phyloP scores from a whole-genome alignment of 2,888 invertebrate genomes.

The Agrochola lychnidis region DNA sequence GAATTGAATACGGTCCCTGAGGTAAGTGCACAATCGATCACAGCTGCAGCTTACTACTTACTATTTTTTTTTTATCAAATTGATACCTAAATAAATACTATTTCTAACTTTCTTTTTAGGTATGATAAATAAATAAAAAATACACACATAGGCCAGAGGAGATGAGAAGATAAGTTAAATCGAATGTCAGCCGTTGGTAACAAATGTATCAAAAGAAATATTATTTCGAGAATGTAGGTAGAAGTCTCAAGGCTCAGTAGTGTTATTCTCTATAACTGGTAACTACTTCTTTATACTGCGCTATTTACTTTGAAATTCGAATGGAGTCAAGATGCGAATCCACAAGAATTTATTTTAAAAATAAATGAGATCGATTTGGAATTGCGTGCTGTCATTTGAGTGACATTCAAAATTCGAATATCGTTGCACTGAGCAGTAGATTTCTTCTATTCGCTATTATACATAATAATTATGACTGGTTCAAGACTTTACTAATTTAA shows the following conservation, averaged over 20 bases:
- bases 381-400: not conserved
- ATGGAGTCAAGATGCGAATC: not conserved
- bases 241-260: not conserved
- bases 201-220: constrained; percentile 37
- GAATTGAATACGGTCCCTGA: constrained; percentile 57
- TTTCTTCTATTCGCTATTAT: not conserved
- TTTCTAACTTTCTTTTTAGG: not conserved
- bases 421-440: too few relatives aligned
- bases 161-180: constrained; percentile 39
- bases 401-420: not conserved
- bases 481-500: too few relatives aligned
- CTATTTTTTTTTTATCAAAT: constrained; percentile 8
- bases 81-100: too few relatives aligned
- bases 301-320: not conserved
- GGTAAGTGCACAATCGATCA: constrained; percentile 50
- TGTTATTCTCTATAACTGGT: not conserved
- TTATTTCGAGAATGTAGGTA: constrained; percentile 12
- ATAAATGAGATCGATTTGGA: not conserved
- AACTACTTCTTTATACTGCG: not conserved
- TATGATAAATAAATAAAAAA: not conserved
- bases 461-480: too few relatives aligned
- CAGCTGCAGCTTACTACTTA: constrained; percentile 3
- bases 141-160: not conserved
- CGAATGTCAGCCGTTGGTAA: constrained; percentile 29
- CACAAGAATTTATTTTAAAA: constrained; percentile 1